phyloP scores from a whole-genome alignment of 2,888 invertebrate species.

The Brachyptera putata region DNA sequence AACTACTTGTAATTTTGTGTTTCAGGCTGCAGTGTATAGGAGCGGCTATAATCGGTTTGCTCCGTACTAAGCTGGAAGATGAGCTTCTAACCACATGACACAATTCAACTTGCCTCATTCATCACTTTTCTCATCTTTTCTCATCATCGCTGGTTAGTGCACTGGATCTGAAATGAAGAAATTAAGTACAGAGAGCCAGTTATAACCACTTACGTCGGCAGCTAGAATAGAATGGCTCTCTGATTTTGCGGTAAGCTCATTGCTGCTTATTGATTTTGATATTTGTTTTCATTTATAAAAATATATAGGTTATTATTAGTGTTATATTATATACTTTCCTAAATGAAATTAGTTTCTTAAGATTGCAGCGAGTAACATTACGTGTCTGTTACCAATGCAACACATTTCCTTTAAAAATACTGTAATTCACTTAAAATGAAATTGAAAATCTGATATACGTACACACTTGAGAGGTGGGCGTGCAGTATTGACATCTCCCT shows the following conservation, averaged over 20 bases:
- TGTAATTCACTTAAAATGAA: no score
- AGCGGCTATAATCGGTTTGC: conserved; percentile 93
- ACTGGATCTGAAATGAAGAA: conserved; percentile 4
- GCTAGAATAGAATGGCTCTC: conserved; percentile 18
- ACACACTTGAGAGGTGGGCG: no score
- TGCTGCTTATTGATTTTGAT: conserved; percentile 11
- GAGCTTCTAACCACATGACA: conserved; percentile 29
- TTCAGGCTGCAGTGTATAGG: conserved; percentile 87
- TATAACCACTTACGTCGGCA: conserved; percentile 20
- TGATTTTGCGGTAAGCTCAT: conserved; percentile 3
- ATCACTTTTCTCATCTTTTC: conserved; percentile 17
- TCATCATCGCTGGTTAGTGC: conserved; percentile 18
- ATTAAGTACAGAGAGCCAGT: conserved; percentile 12
- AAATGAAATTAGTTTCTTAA: conserved; percentile 1
- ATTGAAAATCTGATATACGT: no score
- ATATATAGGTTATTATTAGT: no score
- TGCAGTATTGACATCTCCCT: background rate
- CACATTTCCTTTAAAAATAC: no score
- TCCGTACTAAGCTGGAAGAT: conserved; percentile 64
- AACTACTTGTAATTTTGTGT: conserved; percentile 34
- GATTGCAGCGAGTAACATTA: conserved; percentile 1
- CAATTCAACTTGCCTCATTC: conserved; percentile 31
- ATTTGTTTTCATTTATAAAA: conserved; percentile 15
- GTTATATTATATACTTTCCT: background rate
- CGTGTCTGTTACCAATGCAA: background rate